Percentiles rank a stretch among this genome's conserved stretches.
Conservation (phyloP, 1,140 invertebrate genomes). For the Hyphantria cunea region DNA sequence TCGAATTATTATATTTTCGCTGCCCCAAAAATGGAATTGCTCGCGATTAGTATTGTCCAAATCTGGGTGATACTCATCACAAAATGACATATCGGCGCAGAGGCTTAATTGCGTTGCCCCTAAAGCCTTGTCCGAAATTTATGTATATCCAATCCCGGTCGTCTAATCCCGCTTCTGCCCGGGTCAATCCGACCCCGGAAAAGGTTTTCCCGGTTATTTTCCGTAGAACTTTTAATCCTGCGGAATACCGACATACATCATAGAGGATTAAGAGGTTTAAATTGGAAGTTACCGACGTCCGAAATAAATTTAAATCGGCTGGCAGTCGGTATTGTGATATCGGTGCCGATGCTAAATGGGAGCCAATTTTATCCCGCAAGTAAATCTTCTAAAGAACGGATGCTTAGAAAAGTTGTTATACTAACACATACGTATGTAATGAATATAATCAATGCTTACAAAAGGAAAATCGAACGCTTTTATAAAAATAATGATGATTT, state of each 20-base stretch:
- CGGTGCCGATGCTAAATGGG: constrained; percentile 73
- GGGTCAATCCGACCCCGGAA: constrained; percentile 79
- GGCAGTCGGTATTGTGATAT: constrained; percentile 80
- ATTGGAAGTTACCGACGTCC: constrained; percentile 81
- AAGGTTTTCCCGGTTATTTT: constrained; percentile 82
- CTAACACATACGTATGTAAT: constrained; percentile 26
- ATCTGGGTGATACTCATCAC: constrained; percentile 54
- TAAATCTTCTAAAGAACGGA: constrained; percentile 63
- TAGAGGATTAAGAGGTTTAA: constrained; percentile 82
- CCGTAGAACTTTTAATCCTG: constrained; percentile 81
- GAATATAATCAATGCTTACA: not conserved
- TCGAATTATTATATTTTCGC: constrained; percentile 68
- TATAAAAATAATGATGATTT: not conserved
- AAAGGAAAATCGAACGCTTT: not conserved
- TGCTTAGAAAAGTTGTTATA: constrained; percentile 50
- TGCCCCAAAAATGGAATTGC: constrained; percentile 37
- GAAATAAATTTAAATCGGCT: constrained; percentile 81
- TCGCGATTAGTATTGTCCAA: constrained; percentile 61
- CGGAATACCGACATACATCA: constrained; percentile 82
- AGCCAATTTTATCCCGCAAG: constrained; percentile 71
- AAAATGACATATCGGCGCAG: constrained; percentile 74
- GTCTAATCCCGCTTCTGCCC: constrained; percentile 75
- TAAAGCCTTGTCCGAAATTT: constrained; percentile 77
- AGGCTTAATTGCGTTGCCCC: constrained; percentile 75
- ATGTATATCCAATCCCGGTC: constrained; percentile 79